Evolutionary conservation across 2,113 vertebrate species (phyloP), one percentile per base, ranked within the genome.

Genomic region (Empidonax alnorum): DNA sequence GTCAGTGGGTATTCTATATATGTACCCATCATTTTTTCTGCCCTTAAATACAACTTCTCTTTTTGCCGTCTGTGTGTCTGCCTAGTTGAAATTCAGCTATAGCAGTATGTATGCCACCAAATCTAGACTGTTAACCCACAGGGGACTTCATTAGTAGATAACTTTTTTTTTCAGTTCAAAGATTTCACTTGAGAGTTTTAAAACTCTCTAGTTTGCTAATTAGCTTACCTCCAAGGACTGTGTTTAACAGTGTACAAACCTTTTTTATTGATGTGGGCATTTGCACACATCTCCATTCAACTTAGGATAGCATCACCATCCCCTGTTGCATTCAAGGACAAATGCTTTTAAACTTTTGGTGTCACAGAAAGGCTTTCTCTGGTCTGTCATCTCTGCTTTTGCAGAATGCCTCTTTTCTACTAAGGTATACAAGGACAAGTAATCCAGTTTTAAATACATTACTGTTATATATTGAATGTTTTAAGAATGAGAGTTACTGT

Each of bases 61-160:
- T 90, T 63, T 86, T 95, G 72, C 68, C 90, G 55, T 93, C 83
- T 87, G 71, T 90, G 33, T 65, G 91, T 84, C 79, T 85, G 28
- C 62, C 67, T 92, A 80, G 89, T 96, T 98, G 94, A 97, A 97
- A 98, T 97, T 98, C 96, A 96, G 80, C 87, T 92, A 71, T 46
- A 84, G 87, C 67, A 82, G 74, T 87, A 72, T 46, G 63, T 53
- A 62, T 61, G 52, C 94, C 96, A 94, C 93, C 94, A 97, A 87
- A 96, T 94, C 78, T 87, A 94, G 93, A 96, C 84, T 92, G 85
- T 89, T 50, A 96, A 85, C 62, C 73, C 98, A 94, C 97, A 77
- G 72, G 98, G 97, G 98, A 98, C 97, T 97, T 98, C 97, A 98
- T 98, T 98, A 98, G 97, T 91, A 96, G 96, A 97, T 96, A 95